Evolutionary conservation across 2,888 invertebrate species (phyloP).

Genomic region (Netelia virgata): DNA sequence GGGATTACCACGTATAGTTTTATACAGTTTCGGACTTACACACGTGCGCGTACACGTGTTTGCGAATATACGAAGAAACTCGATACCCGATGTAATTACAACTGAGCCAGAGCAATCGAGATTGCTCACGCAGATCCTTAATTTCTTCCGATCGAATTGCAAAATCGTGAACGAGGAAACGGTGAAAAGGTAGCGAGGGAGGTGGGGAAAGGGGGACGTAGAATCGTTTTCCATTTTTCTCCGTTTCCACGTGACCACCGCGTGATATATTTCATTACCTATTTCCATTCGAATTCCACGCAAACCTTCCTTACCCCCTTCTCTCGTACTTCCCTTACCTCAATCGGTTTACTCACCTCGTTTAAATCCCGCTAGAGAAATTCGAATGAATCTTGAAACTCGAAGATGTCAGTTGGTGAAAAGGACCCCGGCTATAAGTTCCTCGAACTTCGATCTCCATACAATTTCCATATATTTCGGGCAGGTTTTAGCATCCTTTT

Average conservation of each 20-base stretch:
- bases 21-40: conserved; percentile 46
- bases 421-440: background rate
- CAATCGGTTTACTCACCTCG: conserved; percentile 63
- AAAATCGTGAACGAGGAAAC: conserved; percentile 5
- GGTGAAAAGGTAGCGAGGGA: background rate
- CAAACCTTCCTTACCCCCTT: conserved; percentile 22
- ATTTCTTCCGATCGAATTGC: conserved; percentile 60
- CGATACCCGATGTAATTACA: conserved; percentile 65
- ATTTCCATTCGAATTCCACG: conserved; percentile 47
- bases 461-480: conserved; percentile 64
- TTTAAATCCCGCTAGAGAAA: conserved; percentile 39
- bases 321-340: conserved; percentile 29
- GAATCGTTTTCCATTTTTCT: conserved; percentile 57
- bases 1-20: conserved; percentile 39
- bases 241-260: conserved; percentile 32
- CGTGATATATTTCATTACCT: conserved; percentile 23
- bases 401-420: conserved; percentile 37
- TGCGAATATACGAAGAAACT: conserved; percentile 48
- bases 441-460: conserved; percentile 64
- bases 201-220: background rate
- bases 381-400: conserved; percentile 50
- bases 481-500: conserved; percentile 37
- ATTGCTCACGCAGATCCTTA: conserved; percentile 58
- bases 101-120: conserved; percentile 45
- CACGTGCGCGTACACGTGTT: conserved; percentile 31